Evolutionary conservation across 53 echinoderm and acorn worm species (phyloP).

Genomic region (Crossaster papposus): DNA sequence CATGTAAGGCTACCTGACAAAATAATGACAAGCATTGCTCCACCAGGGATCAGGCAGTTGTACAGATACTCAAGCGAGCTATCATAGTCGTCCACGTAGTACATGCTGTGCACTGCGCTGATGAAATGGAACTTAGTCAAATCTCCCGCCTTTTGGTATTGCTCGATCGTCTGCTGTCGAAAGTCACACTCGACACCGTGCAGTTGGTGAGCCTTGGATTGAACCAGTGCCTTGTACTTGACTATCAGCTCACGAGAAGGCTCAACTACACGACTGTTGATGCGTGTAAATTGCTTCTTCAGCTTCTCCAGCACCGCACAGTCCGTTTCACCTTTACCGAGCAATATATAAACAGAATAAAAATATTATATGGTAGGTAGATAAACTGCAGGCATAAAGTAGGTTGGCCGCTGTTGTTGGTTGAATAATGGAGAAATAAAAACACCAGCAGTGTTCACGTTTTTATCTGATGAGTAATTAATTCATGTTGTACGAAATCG

Average conservation of each 20-base stretch:
- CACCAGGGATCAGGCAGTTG: slow-evolving; percentile 58
- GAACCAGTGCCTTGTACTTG: slow-evolving; percentile 51
- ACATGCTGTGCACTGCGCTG: slow-evolving; percentile 74
- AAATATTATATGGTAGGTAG: too few species aligned
- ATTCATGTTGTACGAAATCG: too few species aligned
- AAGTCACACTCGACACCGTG: slow-evolving; percentile 52
- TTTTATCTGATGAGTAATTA: too few species aligned
- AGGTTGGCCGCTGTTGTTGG: too few species aligned
- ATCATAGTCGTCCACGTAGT: slow-evolving; percentile 59
- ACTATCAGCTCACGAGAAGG: slow-evolving; percentile 55
- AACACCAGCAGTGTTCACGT: too few species aligned
- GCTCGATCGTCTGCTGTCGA: slow-evolving; percentile 61
- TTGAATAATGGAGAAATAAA: too few species aligned
- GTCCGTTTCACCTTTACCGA: slow-evolving; percentile 76
- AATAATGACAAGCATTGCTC: slow-evolving; percentile 41
- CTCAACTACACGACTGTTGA: slow-evolving; percentile 69
- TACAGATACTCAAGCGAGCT: slow-evolving; percentile 55
- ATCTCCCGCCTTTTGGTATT: slow-evolving; percentile 44
- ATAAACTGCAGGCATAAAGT: too few species aligned
- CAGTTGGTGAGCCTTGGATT: slow-evolving; percentile 3
- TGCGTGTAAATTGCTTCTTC: slow-evolving; percentile 35
- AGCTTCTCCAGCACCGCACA: slow-evolving; percentile 56
- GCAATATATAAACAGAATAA: too few species aligned
- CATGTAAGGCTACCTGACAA: slow-evolving; percentile 49
- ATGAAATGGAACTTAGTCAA: slow-evolving; percentile 68